Evolutionary conservation across 2,888 invertebrate species (phyloP).

Genomic region (Drosophila tanythrix): DNA sequence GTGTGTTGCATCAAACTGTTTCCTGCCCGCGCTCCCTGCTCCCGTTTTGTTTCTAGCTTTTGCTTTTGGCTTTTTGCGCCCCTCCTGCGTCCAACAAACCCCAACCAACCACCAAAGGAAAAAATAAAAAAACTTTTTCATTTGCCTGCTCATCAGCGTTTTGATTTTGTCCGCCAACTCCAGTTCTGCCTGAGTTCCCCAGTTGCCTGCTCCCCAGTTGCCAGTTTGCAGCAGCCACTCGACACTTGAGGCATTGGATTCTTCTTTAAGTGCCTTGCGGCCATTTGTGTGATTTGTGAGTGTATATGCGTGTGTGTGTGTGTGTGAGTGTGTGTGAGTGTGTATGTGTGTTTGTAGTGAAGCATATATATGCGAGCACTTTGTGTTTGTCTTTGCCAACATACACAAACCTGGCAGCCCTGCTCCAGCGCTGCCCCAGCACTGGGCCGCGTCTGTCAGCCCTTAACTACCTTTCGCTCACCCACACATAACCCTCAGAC

Average conservation of each 20-base stretch:
- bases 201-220: conserved; percentile 22
- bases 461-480: conserved; percentile 33
- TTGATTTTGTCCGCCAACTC: conserved; percentile 78
- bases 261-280: conserved; percentile 83
- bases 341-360: conserved; percentile 59
- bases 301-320: conserved; percentile 50
- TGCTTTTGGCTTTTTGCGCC: conserved; percentile 63
- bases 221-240: conserved; percentile 40
- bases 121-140: conserved; percentile 78
- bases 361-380: conserved; percentile 52
- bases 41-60: conserved; percentile 30
- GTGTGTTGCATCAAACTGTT: conserved; percentile 54
- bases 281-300: conserved; percentile 81
- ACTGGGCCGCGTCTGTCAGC: conserved; percentile 2
- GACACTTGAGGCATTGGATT: conserved; percentile 81
- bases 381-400: conserved; percentile 76
- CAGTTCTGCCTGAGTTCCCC: conserved; percentile 40
- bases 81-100: conserved; percentile 39
- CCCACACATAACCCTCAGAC: neutral
- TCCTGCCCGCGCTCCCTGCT: conserved; percentile 24
- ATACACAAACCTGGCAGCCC: conserved; percentile 61
- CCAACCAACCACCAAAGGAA: conserved; percentile 1
- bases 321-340: conserved; percentile 40
- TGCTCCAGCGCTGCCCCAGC: conserved; percentile 7
- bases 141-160: conserved; percentile 82